phyloP scores from a whole-genome alignment of 2,113 vertebrate species.

The Thamnophis sirtalis region DNA sequence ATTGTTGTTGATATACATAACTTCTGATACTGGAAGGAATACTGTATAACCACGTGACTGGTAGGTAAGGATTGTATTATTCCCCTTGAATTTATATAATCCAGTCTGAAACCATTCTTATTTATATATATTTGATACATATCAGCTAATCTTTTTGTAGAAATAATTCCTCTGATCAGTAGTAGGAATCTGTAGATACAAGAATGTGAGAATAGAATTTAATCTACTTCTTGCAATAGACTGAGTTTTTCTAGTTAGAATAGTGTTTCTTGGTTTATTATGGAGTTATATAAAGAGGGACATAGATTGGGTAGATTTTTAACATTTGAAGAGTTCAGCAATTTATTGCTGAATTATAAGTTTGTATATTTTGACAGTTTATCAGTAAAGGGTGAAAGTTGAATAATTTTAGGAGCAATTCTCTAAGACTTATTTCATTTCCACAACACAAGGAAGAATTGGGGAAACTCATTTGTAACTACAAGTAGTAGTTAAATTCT shows the following conservation, averaged over 20 bases:
- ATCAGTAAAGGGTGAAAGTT: neutral
- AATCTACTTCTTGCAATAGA: neutral
- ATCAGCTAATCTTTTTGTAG: neutral
- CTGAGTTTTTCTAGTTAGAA: neutral
- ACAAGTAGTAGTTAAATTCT: neutral
- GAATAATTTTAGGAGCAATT: neutral
- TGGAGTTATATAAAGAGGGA: neutral
- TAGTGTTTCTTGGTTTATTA: neutral
- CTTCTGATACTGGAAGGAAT: neutral
- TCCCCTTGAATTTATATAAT: neutral
- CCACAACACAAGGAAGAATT: neutral
- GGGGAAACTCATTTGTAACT: fast-evolving
- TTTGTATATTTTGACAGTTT: neutral
- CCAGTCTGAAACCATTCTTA: neutral
- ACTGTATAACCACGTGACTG: neutral
- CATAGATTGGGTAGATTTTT: neutral
- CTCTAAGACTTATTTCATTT: no score
- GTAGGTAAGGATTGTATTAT: neutral
- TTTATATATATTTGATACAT: neutral
- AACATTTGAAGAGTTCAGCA: neutral
- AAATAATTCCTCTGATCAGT: neutral
- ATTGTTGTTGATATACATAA: neutral
- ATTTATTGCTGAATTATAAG: neutral
- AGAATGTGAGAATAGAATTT: neutral
- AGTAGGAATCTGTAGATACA: neutral